These are phyloP conservation scores for Pocillopora grandis DNA, from an alignment of 92 coral and sea anemone species.

Conservation along the genomic window DNA sequence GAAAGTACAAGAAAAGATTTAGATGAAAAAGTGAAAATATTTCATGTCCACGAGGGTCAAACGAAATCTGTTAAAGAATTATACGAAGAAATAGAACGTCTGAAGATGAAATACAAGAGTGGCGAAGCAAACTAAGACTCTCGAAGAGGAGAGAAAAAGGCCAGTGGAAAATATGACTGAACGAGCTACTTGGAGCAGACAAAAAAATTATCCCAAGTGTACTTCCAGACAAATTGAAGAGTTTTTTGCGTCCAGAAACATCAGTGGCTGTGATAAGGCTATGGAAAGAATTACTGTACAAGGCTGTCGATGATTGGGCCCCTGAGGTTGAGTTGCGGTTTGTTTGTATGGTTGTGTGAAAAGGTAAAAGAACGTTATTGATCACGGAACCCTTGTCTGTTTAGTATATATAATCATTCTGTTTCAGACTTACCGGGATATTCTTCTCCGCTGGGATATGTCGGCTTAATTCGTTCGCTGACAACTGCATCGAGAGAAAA, in stretches of 20 bases:
- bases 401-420: too few relatives aligned
- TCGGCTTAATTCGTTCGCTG: too few relatives aligned
- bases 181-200: constrained; percentile 54
- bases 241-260: constrained; percentile 26
- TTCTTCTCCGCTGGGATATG: too few relatives aligned
- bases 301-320: constrained; percentile 20
- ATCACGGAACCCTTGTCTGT: too few relatives aligned
- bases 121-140: constrained; percentile 28
- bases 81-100: constrained; percentile 17
- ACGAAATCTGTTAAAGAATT: constrained; percentile 28
- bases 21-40: constrained; percentile 27
- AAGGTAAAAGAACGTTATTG: too few relatives aligned
- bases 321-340: neutral
- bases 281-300: constrained; percentile 57
- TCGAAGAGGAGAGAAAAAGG: constrained; percentile 46
- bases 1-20: constrained; percentile 47
- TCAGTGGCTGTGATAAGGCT: constrained; percentile 26
- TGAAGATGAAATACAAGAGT: constrained; percentile 43
- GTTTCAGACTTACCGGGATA: too few relatives aligned
- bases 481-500: too few relatives aligned
- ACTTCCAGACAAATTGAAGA: constrained; percentile 6
- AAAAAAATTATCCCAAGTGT: constrained; percentile 33
- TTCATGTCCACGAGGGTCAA: constrained; percentile 52
- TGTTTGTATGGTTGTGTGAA: too few relatives aligned
- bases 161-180: constrained; percentile 54